Evolutionary conservation across 2,888 invertebrate species (phyloP), one percentile per base, ranked within the genome.

Genomic region (Cenopis cana): DNA sequence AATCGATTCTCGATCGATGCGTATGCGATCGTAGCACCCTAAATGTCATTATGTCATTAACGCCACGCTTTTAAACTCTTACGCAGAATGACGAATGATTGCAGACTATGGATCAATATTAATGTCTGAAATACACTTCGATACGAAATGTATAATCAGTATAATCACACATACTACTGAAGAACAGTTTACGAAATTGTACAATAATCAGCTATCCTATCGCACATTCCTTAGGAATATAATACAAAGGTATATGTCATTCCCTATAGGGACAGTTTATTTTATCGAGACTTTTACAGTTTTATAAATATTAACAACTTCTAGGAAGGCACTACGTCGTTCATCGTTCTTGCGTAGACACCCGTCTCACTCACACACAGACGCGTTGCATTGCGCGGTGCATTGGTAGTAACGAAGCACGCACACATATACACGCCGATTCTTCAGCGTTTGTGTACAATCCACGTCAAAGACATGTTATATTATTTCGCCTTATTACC

Each of bases 301-400:
- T 46, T 8, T 18, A n/a, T 46, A 46, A 14, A 41, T n/a, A 20
- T 41, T 9, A 24, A n/a, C 59, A 41, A 24, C n/a, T 24, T 59
- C n/a, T 56, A 12, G 59, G 20, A 41, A 59, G 59, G 59, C 59
- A 59, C 59, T 59, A 59, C 14, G n/a, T 59, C 18, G 46, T 46
- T n/a, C n/a, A 14, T 46, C 57, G 33, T 29, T 33, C 12, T 38
- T 18, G 36, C 36, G 17, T 38, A 57, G 12, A 5, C 3, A 18
- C 0, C 18, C 18, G 0, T 50, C 17, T 20, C 50, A 46, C 14
- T 46, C 46, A n/a, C 46, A 8, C 12, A 8, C 12, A 1, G n/a
- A 6, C 1, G 46, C 46, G 46, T 46, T 12, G 46, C n/a, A n/a
- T 46, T 41, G 4, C 14, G 41, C 41, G 41, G 41, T 14, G 41